These are phyloP conservation scores for Heteromormyrus szaboi DNA, from an alignment of 2,797 vertebrate species.

Conservation along the genomic window DNA sequence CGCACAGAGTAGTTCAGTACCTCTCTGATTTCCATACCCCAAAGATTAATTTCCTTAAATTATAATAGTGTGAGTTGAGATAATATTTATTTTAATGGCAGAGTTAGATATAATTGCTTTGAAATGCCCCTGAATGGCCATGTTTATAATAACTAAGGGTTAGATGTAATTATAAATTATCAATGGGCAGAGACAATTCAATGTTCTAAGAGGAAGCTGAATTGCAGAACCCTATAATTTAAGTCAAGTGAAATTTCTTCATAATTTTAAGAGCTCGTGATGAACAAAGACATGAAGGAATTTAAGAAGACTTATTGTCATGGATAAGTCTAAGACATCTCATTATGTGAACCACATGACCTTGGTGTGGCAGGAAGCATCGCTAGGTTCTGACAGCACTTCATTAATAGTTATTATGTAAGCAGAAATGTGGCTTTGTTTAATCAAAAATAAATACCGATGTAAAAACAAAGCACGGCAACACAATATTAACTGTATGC, in stretches of 20 bases:
- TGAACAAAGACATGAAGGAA: not conserved
- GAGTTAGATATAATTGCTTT: slow-evolving; percentile 32
- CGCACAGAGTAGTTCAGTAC: slow-evolving; percentile 48
- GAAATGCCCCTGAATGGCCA: slow-evolving; percentile 33
- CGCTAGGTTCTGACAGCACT: not conserved
- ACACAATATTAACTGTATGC: not conserved
- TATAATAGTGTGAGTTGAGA: slow-evolving; percentile 33
- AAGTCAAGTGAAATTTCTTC: not conserved
- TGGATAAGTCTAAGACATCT: not conserved
- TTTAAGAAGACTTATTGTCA: slow-evolving; percentile 5
- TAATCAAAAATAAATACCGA: not conserved
- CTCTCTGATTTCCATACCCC: slow-evolving; percentile 55
- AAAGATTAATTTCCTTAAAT: slow-evolving; percentile 51
- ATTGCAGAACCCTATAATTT: not conserved
- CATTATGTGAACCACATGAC: slow-evolving; percentile 12
- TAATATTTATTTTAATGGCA: slow-evolving; percentile 48
- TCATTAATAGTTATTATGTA: not conserved
- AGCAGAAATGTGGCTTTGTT: not conserved
- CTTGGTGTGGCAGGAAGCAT: not conserved
- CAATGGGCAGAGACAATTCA: not conserved
- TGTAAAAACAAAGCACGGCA: not conserved
- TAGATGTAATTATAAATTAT: slow-evolving; percentile 9
- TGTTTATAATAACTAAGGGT: not conserved
- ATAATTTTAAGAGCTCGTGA: not conserved
- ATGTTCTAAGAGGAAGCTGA: not conserved